Evolutionary conservation across 2,888 invertebrate species (phyloP).

Genomic region (Aphidius colemani): DNA sequence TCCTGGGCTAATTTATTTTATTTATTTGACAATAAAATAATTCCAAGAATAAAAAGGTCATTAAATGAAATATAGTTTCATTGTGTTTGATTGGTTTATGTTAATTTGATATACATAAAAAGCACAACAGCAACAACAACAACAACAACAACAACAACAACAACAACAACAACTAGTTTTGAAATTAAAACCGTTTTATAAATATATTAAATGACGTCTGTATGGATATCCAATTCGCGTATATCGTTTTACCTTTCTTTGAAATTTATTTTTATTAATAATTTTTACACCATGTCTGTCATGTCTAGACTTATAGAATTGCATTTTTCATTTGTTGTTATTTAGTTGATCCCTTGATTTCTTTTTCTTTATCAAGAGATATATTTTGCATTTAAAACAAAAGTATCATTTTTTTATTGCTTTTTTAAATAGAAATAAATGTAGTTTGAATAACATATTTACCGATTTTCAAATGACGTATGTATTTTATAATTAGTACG

Average conservation of each 20-base stretch:
- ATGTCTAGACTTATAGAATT: neutral
- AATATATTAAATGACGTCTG: no score
- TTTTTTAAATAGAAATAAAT: neutral
- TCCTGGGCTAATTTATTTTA: no score
- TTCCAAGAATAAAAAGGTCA: no score
- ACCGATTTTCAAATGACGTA: no score
- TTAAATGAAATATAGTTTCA: no score
- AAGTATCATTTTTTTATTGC: neutral
- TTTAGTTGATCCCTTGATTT: neutral
- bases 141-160: conserved; percentile 16
- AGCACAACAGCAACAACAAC: conserved; percentile 11
- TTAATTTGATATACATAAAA: no score
- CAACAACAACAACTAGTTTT: conserved; percentile 18
- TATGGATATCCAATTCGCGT: conserved; percentile 22
- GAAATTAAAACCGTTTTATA: conserved; percentile 9
- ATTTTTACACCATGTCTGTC: no score
- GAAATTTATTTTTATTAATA: neutral
- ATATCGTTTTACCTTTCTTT: conserved; percentile 28
- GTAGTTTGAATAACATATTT: neutral
- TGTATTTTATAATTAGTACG: no score
- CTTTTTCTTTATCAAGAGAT: neutral
- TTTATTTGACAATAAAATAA: no score
- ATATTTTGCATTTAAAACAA: neutral
- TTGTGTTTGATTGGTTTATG: no score
- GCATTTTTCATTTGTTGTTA: neutral